Conservation (phyloP, 2,113 vertebrate genomes). For the Lontra canadensis region DNA sequence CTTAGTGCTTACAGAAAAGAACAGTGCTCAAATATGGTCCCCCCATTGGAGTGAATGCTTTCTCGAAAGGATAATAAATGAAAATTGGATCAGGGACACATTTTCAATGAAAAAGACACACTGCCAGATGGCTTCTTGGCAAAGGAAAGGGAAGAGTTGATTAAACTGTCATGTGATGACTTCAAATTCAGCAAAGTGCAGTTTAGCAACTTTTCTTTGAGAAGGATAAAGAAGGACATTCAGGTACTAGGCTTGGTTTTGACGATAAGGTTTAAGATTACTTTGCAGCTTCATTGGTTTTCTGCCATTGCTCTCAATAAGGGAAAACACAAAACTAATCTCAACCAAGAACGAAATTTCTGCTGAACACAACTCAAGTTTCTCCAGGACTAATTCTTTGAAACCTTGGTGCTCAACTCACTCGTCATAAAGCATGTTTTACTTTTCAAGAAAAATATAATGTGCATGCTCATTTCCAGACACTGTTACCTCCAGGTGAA, state of each 20-base stretch:
- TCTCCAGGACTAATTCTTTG: neutral
- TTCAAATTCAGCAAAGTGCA: constrained; percentile 44
- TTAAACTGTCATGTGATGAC: constrained; percentile 72
- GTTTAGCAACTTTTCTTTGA: constrained; percentile 31
- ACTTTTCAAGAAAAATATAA: neutral
- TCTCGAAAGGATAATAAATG: constrained; percentile 70
- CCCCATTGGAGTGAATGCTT: constrained; percentile 48
- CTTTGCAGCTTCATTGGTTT: constrained; percentile 36
- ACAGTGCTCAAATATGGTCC: constrained; percentile 48
- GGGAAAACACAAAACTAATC: constrained; percentile 64
- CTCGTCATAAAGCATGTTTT: neutral
- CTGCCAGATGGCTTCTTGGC: constrained; percentile 77
- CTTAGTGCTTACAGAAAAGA: constrained; percentile 59
- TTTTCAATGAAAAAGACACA: constrained; percentile 65
- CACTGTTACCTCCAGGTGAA: neutral
- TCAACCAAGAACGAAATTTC: constrained; percentile 50
- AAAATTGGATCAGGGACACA: constrained; percentile 64
- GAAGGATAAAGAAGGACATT: constrained; percentile 58
- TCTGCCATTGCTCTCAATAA: constrained; percentile 22
- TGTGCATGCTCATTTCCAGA: neutral
- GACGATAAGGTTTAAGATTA: constrained; percentile 3
- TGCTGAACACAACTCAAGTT: neutral
- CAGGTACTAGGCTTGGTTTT: constrained; percentile 38
- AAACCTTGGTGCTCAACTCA: neutral
- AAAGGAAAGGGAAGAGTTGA: constrained; percentile 69